These are phyloP conservation scores for Zoroaster sp. DNA, from an alignment of 53 echinoderm and acorn worm genomes.

Conservation along the genomic window DNA sequence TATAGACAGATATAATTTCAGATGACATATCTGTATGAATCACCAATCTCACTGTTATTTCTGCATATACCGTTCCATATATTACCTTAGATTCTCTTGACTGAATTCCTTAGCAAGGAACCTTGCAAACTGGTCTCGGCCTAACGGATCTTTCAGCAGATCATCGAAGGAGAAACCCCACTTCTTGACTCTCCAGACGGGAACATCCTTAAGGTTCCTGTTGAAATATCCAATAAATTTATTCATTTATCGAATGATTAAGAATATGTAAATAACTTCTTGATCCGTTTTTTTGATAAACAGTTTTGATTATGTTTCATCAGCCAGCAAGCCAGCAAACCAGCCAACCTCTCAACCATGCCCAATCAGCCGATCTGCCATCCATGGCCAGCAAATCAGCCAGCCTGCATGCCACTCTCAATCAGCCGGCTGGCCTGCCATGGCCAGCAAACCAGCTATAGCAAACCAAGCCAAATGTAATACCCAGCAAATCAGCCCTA, in stretches of 20 bases:
- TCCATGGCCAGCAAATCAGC: background rate
- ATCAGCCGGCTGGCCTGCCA: background rate
- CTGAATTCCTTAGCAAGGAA: slow-evolving; percentile 99
- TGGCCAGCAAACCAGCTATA: background rate
- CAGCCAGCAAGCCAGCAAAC: background rate
- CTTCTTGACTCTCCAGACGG: slow-evolving; percentile 96
- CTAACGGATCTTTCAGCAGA: slow-evolving; percentile 87
- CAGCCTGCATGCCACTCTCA: background rate
- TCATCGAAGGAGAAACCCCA: slow-evolving; percentile 98
- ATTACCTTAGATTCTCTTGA: slow-evolving; percentile 97
- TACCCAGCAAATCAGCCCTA: too few relatives aligned
- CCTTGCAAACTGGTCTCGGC: slow-evolving; percentile 91
- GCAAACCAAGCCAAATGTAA: too few relatives aligned
- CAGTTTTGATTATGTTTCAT: too few relatives aligned
- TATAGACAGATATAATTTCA: too few relatives aligned
- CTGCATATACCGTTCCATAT: too few relatives aligned
- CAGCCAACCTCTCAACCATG: background rate
- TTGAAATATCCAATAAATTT: background rate
- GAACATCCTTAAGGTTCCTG: slow-evolving; percentile 98
- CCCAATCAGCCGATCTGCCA: too few relatives aligned
- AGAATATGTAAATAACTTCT: background rate
- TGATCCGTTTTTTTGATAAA: too few relatives aligned
- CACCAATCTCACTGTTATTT: too few relatives aligned
- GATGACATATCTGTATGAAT: too few relatives aligned
- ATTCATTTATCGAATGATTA: background rate